Evolutionary conservation across 2,888 invertebrate species (phyloP).

Genomic region (Bellardia pandia): DNA sequence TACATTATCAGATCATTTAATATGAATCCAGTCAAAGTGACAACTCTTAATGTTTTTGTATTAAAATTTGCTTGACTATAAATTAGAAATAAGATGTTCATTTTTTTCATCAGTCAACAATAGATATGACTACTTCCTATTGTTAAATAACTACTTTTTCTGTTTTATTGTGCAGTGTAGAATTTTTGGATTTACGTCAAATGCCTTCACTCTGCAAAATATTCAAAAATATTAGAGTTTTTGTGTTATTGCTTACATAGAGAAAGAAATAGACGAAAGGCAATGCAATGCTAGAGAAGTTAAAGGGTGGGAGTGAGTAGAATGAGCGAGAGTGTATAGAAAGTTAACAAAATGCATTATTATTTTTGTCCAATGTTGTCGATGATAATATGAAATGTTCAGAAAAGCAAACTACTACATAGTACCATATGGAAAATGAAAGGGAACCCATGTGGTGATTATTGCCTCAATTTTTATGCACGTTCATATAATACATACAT

Average conservation of each 20-base stretch:
- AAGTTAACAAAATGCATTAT: constrained; percentile 66
- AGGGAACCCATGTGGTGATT: constrained; percentile 70
- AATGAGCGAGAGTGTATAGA: constrained; percentile 17
- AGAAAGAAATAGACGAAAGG: background rate
- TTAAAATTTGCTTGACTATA: background rate
- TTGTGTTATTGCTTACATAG: constrained; percentile 11
- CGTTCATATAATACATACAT: background rate
- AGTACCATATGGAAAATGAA: constrained; percentile 63
- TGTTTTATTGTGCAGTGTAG: constrained; percentile 11
- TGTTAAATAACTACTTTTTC: constrained; percentile 16
- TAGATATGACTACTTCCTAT: background rate
- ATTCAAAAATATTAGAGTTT: constrained; percentile 18
- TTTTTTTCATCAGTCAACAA: background rate
- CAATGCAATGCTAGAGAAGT: background rate
- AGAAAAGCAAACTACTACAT: constrained; percentile 39
- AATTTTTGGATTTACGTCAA: constrained; percentile 40
- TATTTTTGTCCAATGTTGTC: constrained; percentile 63
- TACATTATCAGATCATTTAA: too few relatives aligned
- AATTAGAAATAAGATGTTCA: background rate
- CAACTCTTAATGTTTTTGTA: too few relatives aligned
- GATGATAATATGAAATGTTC: constrained; percentile 69
- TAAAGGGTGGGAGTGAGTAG: background rate
- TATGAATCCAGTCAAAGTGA: too few relatives aligned
- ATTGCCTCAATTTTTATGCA: constrained; percentile 67
- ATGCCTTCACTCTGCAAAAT: constrained; percentile 35